Conservation (phyloP, 2,888 invertebrate species). For the Smittia sp. region DNA sequence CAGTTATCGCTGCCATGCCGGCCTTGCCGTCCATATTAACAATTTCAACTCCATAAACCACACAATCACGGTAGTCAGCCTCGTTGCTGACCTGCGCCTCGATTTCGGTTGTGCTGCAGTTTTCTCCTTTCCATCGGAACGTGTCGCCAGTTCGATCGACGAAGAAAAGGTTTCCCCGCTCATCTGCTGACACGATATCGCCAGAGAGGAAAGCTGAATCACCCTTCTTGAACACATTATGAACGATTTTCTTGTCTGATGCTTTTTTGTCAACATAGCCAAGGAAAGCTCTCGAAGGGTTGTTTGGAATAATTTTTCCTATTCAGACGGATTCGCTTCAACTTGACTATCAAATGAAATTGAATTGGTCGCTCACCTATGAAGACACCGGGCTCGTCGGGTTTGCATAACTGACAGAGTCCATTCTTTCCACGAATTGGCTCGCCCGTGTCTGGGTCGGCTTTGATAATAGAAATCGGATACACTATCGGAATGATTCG, state of each 20-base stretch:
- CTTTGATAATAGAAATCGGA: constrained; percentile 64
- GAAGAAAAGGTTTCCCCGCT: constrained; percentile 88
- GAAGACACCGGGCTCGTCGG: constrained; percentile 82
- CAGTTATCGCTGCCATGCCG: constrained; percentile 92
- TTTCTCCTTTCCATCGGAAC: constrained; percentile 90
- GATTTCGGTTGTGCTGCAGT: constrained; percentile 93
- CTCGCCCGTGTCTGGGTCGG: constrained; percentile 68
- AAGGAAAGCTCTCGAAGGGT: constrained; percentile 62
- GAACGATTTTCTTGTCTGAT: constrained; percentile 79
- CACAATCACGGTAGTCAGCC: constrained; percentile 70
- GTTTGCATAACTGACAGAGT: constrained; percentile 74
- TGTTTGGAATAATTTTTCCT: constrained; percentile 67
- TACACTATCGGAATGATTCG: constrained; percentile 57
- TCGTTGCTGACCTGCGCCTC: constrained; percentile 83
- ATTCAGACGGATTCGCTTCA: too few species aligned
- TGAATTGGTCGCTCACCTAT: too few species aligned
- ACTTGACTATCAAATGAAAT: too few species aligned
- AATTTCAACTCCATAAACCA: constrained; percentile 88
- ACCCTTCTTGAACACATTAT: constrained; percentile 77
- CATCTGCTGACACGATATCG: constrained; percentile 86
- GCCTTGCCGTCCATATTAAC: constrained; percentile 81
- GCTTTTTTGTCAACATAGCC: constrained; percentile 67
- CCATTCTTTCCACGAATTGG: constrained; percentile 70
- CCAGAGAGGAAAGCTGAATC: constrained; percentile 89
- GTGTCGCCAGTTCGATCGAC: constrained; percentile 86